Evolutionary conservation across 37 sponge, comb jelly and placozoan species (phyloP), one percentile per base, ranked within the genome.

Genomic region (Ephydatia muelleri): DNA sequence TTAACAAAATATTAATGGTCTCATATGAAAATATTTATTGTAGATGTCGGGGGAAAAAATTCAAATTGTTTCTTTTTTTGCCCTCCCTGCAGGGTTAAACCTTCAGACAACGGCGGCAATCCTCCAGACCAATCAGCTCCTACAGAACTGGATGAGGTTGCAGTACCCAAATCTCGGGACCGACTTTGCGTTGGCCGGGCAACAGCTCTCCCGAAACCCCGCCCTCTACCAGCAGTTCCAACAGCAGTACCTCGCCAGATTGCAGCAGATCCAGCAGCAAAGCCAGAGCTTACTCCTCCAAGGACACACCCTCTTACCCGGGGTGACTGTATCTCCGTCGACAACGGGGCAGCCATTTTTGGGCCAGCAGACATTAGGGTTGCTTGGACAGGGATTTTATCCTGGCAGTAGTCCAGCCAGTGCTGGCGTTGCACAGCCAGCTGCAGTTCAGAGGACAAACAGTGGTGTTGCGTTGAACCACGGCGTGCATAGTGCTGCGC

Each of bases 241-340:
- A 77, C 77, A 76, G 32, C 86, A 86, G 43, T 73, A 86, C 72
- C 79, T 85, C 14, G 77, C 77, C 57, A 57, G 57, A 57, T 11
- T 57, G 57, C 57, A 14, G 40, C 39, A 39, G 77, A 49, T n/a
- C 28, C 66, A 78, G 23, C 76, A 57, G 38, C 87, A 86, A 32
- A 70, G 49, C 23, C 72, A 86, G 43, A 70, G 49, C 19, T 57
- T 86, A 34, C 67, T 85, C n/a, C 70, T 78, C 71, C 74, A 72
- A 29, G 69, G 70, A 25, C 65, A 83, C 49, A 65, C 75, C 6
- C 43, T 79, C 65, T 28, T 79, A 14, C 86, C 76, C 68, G 37
- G 35, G 65, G 16, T 28, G 32, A 38, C 75, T 70, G 29, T 74
- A 57, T 57, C 83, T 49, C 57, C 83, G 75, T 37, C 74, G 35